Conservation (phyloP, 2,888 invertebrate genomes). For the Perizoma flavofasciatum region DNA sequence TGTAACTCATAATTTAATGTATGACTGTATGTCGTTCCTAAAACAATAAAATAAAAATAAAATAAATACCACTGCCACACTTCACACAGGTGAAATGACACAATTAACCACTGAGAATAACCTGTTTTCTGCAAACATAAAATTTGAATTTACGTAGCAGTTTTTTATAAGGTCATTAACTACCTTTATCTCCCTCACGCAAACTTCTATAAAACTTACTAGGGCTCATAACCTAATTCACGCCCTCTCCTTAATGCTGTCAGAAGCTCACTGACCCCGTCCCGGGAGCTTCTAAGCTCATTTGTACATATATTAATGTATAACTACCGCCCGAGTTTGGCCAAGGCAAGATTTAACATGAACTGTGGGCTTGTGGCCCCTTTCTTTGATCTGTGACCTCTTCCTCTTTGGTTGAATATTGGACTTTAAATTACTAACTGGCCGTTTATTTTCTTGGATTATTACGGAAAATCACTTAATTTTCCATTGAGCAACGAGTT, state of each 20-base stretch:
- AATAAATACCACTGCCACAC: too few relatives aligned
- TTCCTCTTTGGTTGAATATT: constrained; percentile 7
- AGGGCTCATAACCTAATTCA: constrained; percentile 13
- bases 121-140: too few relatives aligned
- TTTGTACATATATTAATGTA: constrained; percentile 36
- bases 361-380: constrained; percentile 13
- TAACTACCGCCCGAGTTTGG: constrained; percentile 21
- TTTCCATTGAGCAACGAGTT: background rate
- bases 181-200: constrained; percentile 2
- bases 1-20: too few relatives aligned
- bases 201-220: constrained; percentile 10
- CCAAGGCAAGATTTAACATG: constrained; percentile 12
- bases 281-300: constrained; percentile 41
- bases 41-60: too few relatives aligned
- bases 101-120: too few relatives aligned
- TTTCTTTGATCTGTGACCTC: constrained; percentile 20
- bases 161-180: background rate
- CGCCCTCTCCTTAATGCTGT: constrained; percentile 29
- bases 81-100: too few relatives aligned
- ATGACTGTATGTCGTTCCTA: too few relatives aligned
- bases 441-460: background rate
- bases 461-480: background rate
- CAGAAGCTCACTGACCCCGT: constrained; percentile 42
- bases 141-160: too few relatives aligned
- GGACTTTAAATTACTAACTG: constrained; percentile 6